Base-by-base conservation (phyloP, 2,888 invertebrate species). In the Dendrolimus houi region DNA sequence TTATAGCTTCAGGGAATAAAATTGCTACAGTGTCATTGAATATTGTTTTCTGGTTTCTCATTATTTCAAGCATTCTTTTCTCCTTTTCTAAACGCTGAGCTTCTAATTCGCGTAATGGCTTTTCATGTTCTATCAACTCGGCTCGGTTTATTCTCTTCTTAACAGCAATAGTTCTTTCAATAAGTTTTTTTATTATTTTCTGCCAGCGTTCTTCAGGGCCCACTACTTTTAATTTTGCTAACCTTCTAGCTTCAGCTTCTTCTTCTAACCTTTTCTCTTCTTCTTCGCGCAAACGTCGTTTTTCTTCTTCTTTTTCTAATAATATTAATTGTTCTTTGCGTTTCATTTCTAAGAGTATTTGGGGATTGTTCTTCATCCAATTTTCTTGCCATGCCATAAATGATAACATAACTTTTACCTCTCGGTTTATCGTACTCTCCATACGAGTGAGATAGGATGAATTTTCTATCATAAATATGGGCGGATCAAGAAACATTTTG, bases 21-120 rank as follows among this genome's bases (percentile, higher is more conserved):
- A 91, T 91, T 9, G 91, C 91, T 0, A 94, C 92, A 0, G 93
- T 93, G 52, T 94, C 93, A 63, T 93, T 92, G 67, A 95, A 95
- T 64, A 95, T 92, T 7, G 83, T 85, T 62, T 92, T 91, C 60
- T 93, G 92, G 62, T 91, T 88, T 69, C 90, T 91, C 80, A 94
- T 85, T 41, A 92, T 90, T 56, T 92, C 89, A 29, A 87, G 77
- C 79, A 93, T 92, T 71, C 92, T 91, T 64, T 84, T 78, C 68
- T 92, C 92, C 70, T 93, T 94, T 59, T 87, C 87, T 59, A 89
- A 78, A 8, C 92, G 88, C 62, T 93, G 93, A 41, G 88, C 81
- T 68, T 92, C 92, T 57, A 94, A 74, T 68, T 92, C 92, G 62
- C 92, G 77, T 55, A 94, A 71, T 1, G 94, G 94, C 67, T 92